Percentiles rank a stretch among this genome's conserved stretches.
These are phyloP conservation scores for Apamea anceps DNA, from an alignment of 2,888 invertebrate genomes.

Conservation along the genomic window DNA sequence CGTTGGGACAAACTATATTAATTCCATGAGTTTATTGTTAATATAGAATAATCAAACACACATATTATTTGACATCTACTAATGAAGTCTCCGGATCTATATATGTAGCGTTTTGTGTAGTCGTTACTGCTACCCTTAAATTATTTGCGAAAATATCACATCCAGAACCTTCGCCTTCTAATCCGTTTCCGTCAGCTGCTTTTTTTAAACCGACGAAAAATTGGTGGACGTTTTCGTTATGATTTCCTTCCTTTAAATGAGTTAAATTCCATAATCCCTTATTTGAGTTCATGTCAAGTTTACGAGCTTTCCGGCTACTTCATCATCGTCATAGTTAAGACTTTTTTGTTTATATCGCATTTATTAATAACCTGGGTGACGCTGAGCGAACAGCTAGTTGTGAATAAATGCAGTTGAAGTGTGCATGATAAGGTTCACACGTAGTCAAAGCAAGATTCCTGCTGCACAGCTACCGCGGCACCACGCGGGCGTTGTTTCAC, in stretches of 20 bases:
- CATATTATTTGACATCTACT: background rate
- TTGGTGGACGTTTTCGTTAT: background rate
- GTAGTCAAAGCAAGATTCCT: too few species aligned
- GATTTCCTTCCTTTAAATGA: background rate
- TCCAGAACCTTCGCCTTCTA: background rate
- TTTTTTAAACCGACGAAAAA: background rate
- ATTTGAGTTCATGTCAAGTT: background rate
- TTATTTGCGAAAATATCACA: background rate
- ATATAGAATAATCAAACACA: background rate
- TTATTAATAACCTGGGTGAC: too few species aligned
- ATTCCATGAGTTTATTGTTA: background rate
- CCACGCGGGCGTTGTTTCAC: too few species aligned
- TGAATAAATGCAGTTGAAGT: background rate
- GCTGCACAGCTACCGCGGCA: too few species aligned
- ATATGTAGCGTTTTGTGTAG: background rate
- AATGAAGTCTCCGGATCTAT: background rate
- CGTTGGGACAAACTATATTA: slow-evolving; percentile 4
- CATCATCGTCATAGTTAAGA: too few species aligned
- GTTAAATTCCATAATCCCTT: background rate
- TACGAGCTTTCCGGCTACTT: background rate
- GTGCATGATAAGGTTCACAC: background rate
- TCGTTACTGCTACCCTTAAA: too few species aligned
- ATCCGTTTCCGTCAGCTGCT: background rate
- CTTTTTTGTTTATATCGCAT: too few species aligned
- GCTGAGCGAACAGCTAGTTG: too few species aligned